Evolutionary conservation across 2,797 vertebrate species (phyloP), one percentile per base, ranked within the genome.

Genomic region (Bradypodion pumilum): DNA sequence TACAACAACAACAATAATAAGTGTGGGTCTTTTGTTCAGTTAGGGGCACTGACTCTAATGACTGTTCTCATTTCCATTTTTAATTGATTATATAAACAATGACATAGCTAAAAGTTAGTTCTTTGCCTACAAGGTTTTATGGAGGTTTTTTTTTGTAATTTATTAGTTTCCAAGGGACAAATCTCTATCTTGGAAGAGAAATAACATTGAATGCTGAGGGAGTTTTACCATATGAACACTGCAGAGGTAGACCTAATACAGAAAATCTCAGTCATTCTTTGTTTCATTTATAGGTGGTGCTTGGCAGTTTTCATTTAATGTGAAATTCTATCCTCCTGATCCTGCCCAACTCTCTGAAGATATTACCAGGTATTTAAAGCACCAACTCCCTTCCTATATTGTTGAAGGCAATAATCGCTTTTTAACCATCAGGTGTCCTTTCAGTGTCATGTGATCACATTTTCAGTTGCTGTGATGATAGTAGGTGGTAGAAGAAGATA

Each of bases 291-390:
- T 95, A 99, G 98, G 95, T 93, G 98, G 97, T 88, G 96, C 97
- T 93, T 99, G 98, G 98, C 98, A 97, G 93, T 99, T 99, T 93
- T 97, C 97, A 63, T 99, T 99, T 95, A 99, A 98, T 87, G 98
- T 99, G 82, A 99, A 99, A 95, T 99, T 99, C 96, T 99, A 99
- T 92, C 98, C 99, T 84, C 98, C 98, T 76, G 98, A 99, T 88
- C 98, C 98, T 29, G 93, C 98, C 69, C 98, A 99, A 94, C 96
- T 99, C 70, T 97, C 96, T 40, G 98, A 99, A 95, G 98, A 99
- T 86, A 99, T 99, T 91, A 99, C 98, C 95, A 98, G 98, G 98
- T 99, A 93, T 88, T 93, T 92, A 87, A 88, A 82, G 65, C 49
- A 59, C 86, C 32, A 82, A 78, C n/a, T 60, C 13, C 21, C 4